phyloP scores from a whole-genome alignment of 2,888 invertebrate species.

The Calameuta pallipes region DNA sequence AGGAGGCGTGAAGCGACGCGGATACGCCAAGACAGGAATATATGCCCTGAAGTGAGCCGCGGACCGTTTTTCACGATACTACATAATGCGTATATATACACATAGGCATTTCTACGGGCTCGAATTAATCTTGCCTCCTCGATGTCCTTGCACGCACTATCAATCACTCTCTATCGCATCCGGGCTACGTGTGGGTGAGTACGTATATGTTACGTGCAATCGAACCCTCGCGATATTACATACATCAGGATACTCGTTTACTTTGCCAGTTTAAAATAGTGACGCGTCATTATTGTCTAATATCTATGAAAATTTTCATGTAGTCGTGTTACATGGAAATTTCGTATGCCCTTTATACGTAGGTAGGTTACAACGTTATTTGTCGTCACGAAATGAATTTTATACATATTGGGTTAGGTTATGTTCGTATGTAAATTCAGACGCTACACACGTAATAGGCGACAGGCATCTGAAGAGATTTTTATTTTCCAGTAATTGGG shows the following conservation, averaged over 20 bases:
- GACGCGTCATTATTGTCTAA: neutral
- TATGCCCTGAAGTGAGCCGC: conserved; percentile 4
- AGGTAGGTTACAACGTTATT: neutral
- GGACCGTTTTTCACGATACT: conserved; percentile 7
- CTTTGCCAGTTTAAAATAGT: neutral
- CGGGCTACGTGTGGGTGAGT: neutral
- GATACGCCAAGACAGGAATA: neutral
- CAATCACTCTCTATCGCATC: conserved; percentile 22
- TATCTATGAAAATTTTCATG: neutral
- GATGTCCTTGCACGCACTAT: conserved; percentile 25
- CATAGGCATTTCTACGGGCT: neutral
- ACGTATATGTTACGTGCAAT: neutral
- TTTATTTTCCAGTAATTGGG: neutral
- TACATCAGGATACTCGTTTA: neutral
- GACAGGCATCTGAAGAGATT: neutral
- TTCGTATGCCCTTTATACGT: neutral
- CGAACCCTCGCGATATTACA: neutral
- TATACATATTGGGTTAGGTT: neutral
- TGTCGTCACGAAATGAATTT: neutral
- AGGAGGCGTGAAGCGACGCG: conserved; percentile 3
- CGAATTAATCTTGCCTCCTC: conserved; percentile 24
- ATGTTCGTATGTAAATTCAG: neutral
- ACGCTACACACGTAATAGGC: neutral
- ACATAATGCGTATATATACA: neutral
- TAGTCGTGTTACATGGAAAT: neutral